phyloP scores from a whole-genome alignment of 1,140 invertebrate species.

The Anastrepha obliqua region DNA sequence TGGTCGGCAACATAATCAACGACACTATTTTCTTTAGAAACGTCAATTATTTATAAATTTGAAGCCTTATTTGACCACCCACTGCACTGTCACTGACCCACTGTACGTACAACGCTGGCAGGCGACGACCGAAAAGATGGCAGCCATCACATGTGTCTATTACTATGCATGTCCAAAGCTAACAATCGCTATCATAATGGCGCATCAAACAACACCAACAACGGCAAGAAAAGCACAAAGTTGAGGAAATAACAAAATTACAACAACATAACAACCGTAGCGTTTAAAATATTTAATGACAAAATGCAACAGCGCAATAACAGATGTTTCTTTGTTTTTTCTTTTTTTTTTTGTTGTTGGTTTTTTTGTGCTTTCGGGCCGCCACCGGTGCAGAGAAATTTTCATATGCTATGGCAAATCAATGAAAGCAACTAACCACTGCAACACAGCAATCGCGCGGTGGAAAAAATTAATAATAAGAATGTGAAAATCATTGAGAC shows the following conservation, averaged over 20 bases:
- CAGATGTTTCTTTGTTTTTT: too few relatives aligned
- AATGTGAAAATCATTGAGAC: neutral
- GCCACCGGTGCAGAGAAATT: neutral
- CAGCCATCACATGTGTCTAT: slow-evolving; percentile 9
- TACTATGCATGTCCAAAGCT: neutral
- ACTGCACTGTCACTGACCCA: neutral
- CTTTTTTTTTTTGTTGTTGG: neutral
- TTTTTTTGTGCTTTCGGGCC: neutral
- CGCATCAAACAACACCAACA: neutral
- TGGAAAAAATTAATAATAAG: slow-evolving; percentile 5
- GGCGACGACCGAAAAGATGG: neutral
- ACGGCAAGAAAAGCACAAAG: neutral
- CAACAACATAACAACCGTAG: neutral
- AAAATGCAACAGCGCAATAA: neutral
- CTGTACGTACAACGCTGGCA: neutral
- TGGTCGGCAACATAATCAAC: too few relatives aligned
- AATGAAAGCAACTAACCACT: neutral
- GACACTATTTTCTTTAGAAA: too few relatives aligned
- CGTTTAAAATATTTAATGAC: slow-evolving; percentile 8
- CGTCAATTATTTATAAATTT: too few relatives aligned
- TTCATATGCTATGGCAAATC: neutral
- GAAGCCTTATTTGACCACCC: too few relatives aligned
- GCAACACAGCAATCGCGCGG: neutral
- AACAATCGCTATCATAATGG: slow-evolving; percentile 12
- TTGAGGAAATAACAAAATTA: neutral